Evolutionary conservation across 2,797 vertebrate species (phyloP).

Genomic region (Poeciliopsis gracilis): DNA sequence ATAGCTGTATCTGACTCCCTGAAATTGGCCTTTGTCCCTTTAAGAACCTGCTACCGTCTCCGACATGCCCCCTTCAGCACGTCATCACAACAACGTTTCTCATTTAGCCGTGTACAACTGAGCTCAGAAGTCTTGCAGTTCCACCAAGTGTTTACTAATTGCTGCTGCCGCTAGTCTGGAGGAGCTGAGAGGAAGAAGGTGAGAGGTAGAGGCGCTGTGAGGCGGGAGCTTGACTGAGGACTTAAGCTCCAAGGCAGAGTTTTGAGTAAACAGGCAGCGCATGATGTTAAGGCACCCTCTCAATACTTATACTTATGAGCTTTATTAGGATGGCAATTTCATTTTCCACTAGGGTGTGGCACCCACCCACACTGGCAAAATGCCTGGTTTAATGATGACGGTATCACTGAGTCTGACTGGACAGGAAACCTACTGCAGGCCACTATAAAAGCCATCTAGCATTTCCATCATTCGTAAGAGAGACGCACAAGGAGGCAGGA

Average conservation of each 20-base stretch:
- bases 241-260: no score
- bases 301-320: neutral
- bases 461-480: neutral
- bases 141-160: neutral
- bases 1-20: neutral
- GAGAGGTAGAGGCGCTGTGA: neutral
- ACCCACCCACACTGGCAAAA: neutral
- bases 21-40: neutral
- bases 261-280: no score
- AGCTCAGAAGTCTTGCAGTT: neutral
- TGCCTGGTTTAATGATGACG: neutral
- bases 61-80: neutral
- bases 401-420: neutral
- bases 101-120: neutral
- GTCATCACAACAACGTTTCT: neutral
- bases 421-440: neutral
- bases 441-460: neutral
- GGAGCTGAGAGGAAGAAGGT: neutral
- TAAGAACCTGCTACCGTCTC: neutral
- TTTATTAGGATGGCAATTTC: neutral
- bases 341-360: neutral
- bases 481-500: neutral
- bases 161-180: neutral
- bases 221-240: no score
- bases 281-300: no score